Base-by-base conservation (phyloP, 2,888 invertebrate species). In the Limnephilus marmoratus region DNA sequence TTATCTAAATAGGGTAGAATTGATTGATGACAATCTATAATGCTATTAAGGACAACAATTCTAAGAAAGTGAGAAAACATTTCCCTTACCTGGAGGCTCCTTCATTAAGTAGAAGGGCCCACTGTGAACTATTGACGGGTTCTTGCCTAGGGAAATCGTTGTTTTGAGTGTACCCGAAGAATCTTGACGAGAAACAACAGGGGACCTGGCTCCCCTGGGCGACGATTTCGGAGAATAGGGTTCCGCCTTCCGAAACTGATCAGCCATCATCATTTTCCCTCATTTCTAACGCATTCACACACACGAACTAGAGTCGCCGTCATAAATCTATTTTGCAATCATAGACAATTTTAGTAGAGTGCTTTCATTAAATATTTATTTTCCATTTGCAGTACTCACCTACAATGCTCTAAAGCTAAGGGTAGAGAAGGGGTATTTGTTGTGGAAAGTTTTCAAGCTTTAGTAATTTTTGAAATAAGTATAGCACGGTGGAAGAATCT, bases 21-120 rank as follows among this genome's bases (percentile, higher is more conserved):
- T 68, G 2, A 68, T 7, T n/a, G 68, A 68, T 68, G 9, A n/a
- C 68, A 24, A 7, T 9, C 24, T 9, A 68, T 68, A 83, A 83
- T 15, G 37, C 24, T 34, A 83, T 34, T 24, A 83, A 11, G 37
- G 83, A 37, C 34, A 37, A 83, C 34, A 83, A 83, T 15, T 24
- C 24, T 41, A 83, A 83, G 24, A 83, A 83, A 37, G 9, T 37
- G 18, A 83, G 34, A 83, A 15, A 86, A 49, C 24, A 45, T 86
- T n/a, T 13, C 82, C n/a, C 45, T 94, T 96, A 98, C 98, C 98
- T 96, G 98, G 98, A 95, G 98, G 98, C 96, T 99, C 99, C 97
- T 99, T 99, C 98, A 99, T 98, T 95, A 99, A 98, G 96, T 99
- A 99, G 96, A 99, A 99, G 94, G 99, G 99, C 94, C 99, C 99